Evolutionary conservation across 1,140 invertebrate species (phyloP).

Genomic region (Rhyacophila brunnea): DNA sequence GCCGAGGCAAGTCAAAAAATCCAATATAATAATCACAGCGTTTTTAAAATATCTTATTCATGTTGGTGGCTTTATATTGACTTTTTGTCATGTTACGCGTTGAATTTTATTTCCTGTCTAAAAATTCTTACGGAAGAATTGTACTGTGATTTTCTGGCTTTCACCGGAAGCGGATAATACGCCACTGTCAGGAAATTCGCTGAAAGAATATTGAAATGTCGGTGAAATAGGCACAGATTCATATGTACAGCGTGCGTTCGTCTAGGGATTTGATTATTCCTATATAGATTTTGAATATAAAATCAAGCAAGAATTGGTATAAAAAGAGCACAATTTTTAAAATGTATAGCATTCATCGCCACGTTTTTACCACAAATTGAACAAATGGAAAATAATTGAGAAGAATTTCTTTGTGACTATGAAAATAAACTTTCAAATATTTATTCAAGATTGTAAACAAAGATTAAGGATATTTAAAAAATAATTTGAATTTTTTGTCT

Average conservation of each 20-base stretch:
- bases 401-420: too few relatives aligned
- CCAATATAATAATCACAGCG: background rate
- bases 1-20: background rate
- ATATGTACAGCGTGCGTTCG: slow-evolving; percentile 5
- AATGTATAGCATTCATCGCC: too few relatives aligned
- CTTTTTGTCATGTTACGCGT: slow-evolving; percentile 5
- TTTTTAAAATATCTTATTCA: slow-evolving; percentile 1
- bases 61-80: slow-evolving; percentile 4
- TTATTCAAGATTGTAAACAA: too few relatives aligned
- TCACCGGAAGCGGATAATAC: slow-evolving; percentile 18
- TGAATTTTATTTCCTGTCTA: slow-evolving; percentile 21
- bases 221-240: slow-evolving; percentile 17
- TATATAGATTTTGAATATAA: slow-evolving; percentile 23
- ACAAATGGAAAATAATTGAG: too few relatives aligned
- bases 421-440: too few relatives aligned
- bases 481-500: too few relatives aligned
- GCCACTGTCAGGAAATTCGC: slow-evolving; percentile 11
- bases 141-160: slow-evolving; percentile 11
- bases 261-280: slow-evolving; percentile 21
- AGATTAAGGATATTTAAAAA: too few relatives aligned
- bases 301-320: slow-evolving; percentile 12
- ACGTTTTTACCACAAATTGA: too few relatives aligned
- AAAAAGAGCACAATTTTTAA: slow-evolving; percentile 3
- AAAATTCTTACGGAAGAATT: slow-evolving; percentile 15
- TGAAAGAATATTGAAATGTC: slow-evolving; percentile 27